Conservation (phyloP, 2,888 invertebrate species). For the Brachyopa scutellaris region DNA sequence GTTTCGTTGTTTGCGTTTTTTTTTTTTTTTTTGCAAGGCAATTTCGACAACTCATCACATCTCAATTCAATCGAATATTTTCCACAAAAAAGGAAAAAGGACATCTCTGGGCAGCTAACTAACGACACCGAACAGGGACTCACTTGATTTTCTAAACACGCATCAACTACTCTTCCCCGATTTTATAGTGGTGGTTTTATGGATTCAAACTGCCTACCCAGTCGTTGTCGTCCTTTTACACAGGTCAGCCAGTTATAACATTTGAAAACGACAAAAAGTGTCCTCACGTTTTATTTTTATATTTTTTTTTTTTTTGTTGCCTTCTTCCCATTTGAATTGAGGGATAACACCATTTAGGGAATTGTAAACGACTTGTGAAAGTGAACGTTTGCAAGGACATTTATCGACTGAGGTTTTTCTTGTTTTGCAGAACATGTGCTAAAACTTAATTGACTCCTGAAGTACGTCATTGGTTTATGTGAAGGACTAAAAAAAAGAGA, state of each 20-base stretch:
- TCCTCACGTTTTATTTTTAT: conserved; percentile 29
- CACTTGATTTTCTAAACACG: neutral
- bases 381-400: conserved; percentile 14
- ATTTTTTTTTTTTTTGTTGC: conserved; percentile 1
- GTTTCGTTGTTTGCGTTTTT: neutral
- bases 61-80: neutral
- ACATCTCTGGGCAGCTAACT: conserved; percentile 3
- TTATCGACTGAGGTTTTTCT: conserved; percentile 25
- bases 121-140: neutral
- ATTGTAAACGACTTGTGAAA: conserved; percentile 46
- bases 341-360: conserved; percentile 46
- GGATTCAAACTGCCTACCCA: conserved; percentile 26
- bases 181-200: conserved; percentile 41
- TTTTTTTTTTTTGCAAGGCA: too few relatives aligned
- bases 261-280: conserved; percentile 33
- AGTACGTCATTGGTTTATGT: neutral
- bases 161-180: conserved; percentile 14
- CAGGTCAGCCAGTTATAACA: conserved; percentile 32
- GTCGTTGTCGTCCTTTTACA: conserved; percentile 25
- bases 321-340: neutral
- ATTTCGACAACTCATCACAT: neutral
- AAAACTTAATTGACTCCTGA: conserved; percentile 21
- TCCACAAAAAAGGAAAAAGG: neutral
- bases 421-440: conserved; percentile 1
- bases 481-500: conserved; percentile 14